Evolutionary conservation across 64 coral and sea anemone genomes (phyloP), one percentile per base, ranked within the genome.

Genomic region (Acropora yongei): DNA sequence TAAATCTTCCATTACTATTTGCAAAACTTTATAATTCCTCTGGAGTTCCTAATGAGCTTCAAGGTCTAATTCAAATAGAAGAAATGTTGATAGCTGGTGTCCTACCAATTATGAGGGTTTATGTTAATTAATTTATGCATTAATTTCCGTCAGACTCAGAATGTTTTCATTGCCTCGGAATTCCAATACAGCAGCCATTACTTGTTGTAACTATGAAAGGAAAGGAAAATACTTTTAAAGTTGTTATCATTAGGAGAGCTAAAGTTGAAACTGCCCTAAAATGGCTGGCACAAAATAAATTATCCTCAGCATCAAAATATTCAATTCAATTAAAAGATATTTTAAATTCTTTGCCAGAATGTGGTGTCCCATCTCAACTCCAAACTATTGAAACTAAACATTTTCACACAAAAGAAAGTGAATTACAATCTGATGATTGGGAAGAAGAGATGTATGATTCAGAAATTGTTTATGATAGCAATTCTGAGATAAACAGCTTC

Each of bases 41-140:
- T 1, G 41, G 13, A 57, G 80, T 83, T 57, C 80, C 80, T 18
- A 16, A 53, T 83, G 48, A 83, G 53, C 47, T 83, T 41, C 48
- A 83, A 49, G 80, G 45, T 57, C 44, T 72, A 30, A 30, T 30
- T 30, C 30, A 30, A 30, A 30, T 30, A 30, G 30, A 30, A 30
- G 30, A 30, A 30, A 30, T 87, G 84, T 74, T 89, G 16, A 89
- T 89, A 78, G 87, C 87, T 49, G 47, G 68, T 61, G 86, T 61
- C 17, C 86, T 88, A 44, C 86, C 86, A 43, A 42, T 89, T 61
- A 89, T 89, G 74, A 60, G 72, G 46, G 87, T 89, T 61, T 78
- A 89, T 68, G 65, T 78, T 20, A 89, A 89, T 30, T 30, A 30
- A 30, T 30, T 30, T 30, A 30, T 30, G 30, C 30, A 30, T 30